Conservation (phyloP, 2,888 invertebrate species). For the Dromius quadrimaculatus region DNA sequence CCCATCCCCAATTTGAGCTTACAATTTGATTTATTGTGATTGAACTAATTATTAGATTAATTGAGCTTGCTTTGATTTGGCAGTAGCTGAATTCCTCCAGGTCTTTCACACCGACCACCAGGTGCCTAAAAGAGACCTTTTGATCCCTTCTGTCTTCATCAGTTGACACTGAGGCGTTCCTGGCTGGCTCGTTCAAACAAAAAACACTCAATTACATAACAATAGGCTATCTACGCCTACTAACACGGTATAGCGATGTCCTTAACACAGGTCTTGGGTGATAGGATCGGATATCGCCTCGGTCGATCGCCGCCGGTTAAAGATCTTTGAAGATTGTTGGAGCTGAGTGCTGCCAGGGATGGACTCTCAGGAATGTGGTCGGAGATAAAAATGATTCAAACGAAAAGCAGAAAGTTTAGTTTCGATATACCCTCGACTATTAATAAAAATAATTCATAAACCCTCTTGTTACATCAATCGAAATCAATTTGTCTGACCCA, state of each 20-base stretch:
- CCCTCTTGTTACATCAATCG: no score
- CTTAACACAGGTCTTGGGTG: constrained; percentile 62
- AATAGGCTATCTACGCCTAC: constrained; percentile 67
- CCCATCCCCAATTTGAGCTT: no score
- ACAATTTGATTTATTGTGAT: no score
- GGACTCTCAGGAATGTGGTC: constrained; percentile 3
- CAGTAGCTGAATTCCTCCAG: no score
- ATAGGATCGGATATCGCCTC: constrained; percentile 58
- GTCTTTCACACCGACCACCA: not conserved
- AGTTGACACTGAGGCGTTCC: constrained; percentile 66
- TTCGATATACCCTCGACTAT: no score
- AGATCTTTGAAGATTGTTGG: not conserved
- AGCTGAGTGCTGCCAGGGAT: not conserved
- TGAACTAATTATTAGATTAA: no score
- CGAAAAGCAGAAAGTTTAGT: no score
- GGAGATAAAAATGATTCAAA: no score
- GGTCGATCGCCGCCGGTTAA: constrained; percentile 11
- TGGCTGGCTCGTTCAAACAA: constrained; percentile 65
- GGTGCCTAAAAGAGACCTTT: constrained; percentile 27
- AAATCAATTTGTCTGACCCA: no score
- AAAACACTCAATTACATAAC: constrained; percentile 67
- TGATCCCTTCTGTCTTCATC: constrained; percentile 56
- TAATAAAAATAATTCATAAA: no score
- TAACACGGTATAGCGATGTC: constrained; percentile 66
- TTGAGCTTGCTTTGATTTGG: no score